A percentile compares a stretch with the other conserved stretches of the same genome.
phyloP scores from a whole-genome alignment of 2,888 invertebrate genomes.

The Lissonota sp. region DNA sequence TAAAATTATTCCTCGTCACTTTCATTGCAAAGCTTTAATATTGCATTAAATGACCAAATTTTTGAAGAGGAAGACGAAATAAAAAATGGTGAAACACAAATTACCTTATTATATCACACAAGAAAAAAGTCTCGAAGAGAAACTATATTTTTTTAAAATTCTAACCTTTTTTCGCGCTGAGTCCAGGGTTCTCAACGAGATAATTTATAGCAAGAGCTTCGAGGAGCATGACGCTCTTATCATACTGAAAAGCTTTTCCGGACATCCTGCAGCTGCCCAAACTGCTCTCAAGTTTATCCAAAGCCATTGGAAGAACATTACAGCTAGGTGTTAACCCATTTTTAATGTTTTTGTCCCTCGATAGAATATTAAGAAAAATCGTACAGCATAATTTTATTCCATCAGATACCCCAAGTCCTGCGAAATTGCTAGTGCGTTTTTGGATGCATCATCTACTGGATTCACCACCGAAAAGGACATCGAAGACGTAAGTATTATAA shows the following conservation, averaged over 20 bases:
- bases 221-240: constrained; percentile 71
- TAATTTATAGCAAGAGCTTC: constrained; percentile 72
- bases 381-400: constrained; percentile 13
- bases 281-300: constrained; percentile 75
- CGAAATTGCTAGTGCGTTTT: constrained; percentile 72
- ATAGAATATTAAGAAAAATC: constrained; percentile 3
- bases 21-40: too few relatives aligned
- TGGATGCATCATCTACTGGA: constrained; percentile 73
- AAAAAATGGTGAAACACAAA: too few relatives aligned
- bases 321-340: constrained; percentile 68
- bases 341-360: neutral
- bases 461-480: constrained; percentile 75
- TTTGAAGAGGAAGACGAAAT: too few relatives aligned
- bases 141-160: constrained; percentile 5
- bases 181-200: constrained; percentile 75
- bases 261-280: constrained; percentile 77
- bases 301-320: constrained; percentile 76
- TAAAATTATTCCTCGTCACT: too few relatives aligned
- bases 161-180: constrained; percentile 10
- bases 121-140: constrained; percentile 30
- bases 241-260: constrained; percentile 74
- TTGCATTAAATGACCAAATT: too few relatives aligned
- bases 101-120: too few relatives aligned
- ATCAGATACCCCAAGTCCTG: constrained; percentile 74
- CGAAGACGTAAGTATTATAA: constrained; percentile 74